These are phyloP conservation scores for Xanthostigma xanthostigma DNA, from an alignment of 2,888 invertebrate genomes.

Conservation along the genomic window DNA sequence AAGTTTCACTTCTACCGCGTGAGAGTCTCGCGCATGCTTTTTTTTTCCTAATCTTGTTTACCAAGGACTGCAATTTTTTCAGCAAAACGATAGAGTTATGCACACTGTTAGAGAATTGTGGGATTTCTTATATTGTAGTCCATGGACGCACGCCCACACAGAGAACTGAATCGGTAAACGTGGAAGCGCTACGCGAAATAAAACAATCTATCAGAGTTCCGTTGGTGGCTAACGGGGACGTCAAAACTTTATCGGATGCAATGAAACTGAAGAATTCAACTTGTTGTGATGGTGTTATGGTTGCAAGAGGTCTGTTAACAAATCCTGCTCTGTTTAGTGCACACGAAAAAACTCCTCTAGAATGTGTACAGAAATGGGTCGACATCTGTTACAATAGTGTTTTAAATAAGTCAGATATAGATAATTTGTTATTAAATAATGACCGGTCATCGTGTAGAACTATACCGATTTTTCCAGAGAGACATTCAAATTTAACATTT, in stretches of 20 bases:
- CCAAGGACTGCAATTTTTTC: constrained; percentile 14
- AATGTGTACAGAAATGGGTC: constrained; percentile 73
- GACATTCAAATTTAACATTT: constrained; percentile 49
- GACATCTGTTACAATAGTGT: constrained; percentile 43
- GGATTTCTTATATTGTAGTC: constrained; percentile 76
- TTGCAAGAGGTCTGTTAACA: constrained; percentile 73
- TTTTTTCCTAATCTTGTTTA: constrained; percentile 2
- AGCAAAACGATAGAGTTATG: constrained; percentile 66
- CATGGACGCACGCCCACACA: constrained; percentile 85
- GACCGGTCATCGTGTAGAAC: constrained; percentile 3
- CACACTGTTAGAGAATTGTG: constrained; percentile 64
- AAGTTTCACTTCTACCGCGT: no score
- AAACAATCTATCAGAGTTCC: constrained; percentile 62
- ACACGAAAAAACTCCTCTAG: constrained; percentile 46
- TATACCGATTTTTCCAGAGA: constrained; percentile 24
- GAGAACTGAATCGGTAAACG: constrained; percentile 56
- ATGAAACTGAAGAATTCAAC: constrained; percentile 46
- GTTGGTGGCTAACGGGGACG: constrained; percentile 84
- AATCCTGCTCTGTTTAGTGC: constrained; percentile 87
- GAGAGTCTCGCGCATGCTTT: no score
- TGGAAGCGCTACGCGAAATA: constrained; percentile 53
- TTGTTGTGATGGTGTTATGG: constrained; percentile 75
- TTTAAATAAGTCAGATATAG: constrained; percentile 18
- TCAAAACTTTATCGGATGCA: constrained; percentile 60
- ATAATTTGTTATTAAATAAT: constrained; percentile 5